Percentiles rank a stretch among this genome's conserved stretches.
Conservation (phyloP, 2,113 vertebrate species). For the Siniperca chuatsi region DNA sequence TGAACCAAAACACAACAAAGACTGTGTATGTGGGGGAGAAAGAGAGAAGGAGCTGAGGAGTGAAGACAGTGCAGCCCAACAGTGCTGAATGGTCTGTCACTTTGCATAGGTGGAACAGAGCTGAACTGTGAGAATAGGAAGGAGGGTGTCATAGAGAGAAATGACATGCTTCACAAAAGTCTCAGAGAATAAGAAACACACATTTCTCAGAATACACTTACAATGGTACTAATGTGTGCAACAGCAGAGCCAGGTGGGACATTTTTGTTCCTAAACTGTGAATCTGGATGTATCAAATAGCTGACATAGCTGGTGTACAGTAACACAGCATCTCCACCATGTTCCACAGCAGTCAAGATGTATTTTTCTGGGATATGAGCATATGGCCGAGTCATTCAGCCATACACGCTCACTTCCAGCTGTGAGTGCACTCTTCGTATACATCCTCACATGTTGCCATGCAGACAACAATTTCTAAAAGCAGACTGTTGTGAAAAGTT, state of each 20-base stretch:
- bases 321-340: slow-evolving; percentile 6
- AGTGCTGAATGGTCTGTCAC: slow-evolving; percentile 31
- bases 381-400: slow-evolving; percentile 62
- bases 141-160: not conserved
- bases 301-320: slow-evolving; percentile 17
- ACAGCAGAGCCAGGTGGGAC: not conserved
- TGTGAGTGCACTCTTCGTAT: slow-evolving; percentile 9
- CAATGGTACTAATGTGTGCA: slow-evolving; percentile 3
- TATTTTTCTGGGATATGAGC: slow-evolving; percentile 23
- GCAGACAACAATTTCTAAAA: slow-evolving; percentile 29
- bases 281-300: not conserved
- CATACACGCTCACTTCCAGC: slow-evolving; percentile 24
- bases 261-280: not conserved
- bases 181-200: slow-evolving; percentile 3
- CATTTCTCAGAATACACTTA: slow-evolving; percentile 5
- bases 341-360: slow-evolving; percentile 30
- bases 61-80: not conserved
- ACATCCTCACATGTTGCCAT: slow-evolving; percentile 23
- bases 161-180: slow-evolving; percentile 8
- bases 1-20: not conserved
- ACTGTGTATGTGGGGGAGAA: not conserved
- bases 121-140: slow-evolving; percentile 15
- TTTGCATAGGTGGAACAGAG: slow-evolving; percentile 36
- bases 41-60: slow-evolving; percentile 5
- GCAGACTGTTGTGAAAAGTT: slow-evolving; percentile 44